phyloP scores from a whole-genome alignment of 2,113 vertebrate genomes.

The Camelus bactrianus region DNA sequence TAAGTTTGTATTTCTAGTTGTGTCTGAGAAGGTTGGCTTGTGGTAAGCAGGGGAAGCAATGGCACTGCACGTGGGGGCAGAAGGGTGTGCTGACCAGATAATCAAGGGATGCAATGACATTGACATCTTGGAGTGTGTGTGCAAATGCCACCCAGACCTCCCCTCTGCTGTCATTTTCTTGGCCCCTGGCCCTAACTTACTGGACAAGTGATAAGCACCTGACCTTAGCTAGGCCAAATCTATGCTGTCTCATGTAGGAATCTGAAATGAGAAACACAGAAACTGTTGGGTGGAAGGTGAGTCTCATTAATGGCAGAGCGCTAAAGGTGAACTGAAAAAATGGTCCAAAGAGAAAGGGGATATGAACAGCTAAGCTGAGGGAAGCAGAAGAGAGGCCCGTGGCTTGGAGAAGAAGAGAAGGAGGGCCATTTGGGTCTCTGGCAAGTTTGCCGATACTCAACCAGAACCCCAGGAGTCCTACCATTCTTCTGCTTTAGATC shows the following conservation, averaged over 20 bases:
- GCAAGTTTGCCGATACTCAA: not conserved
- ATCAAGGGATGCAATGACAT: not conserved
- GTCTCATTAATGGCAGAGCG: not conserved
- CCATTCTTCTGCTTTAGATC: not conserved
- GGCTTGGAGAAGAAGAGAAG: not conserved
- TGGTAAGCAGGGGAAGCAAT: not conserved
- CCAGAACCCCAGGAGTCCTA: not conserved
- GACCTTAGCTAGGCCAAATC: not conserved
- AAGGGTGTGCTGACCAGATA: not conserved
- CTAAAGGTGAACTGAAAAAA: not conserved
- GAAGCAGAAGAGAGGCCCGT: rapidly evolving
- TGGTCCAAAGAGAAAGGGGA: not conserved
- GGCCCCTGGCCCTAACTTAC: not conserved
- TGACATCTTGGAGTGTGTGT: not conserved
- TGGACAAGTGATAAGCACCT: not conserved
- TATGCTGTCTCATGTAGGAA: not conserved
- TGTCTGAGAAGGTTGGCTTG: not conserved
- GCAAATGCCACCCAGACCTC: not conserved
- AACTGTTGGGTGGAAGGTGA: not conserved
- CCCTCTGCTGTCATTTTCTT: not conserved
- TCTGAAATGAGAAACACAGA: conserved; percentile 19
- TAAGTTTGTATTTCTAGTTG: not conserved
- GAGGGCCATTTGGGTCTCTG: not conserved
- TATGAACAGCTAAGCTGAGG: not conserved
- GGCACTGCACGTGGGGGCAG: not conserved